Percentiles rank a stretch among this genome's conserved stretches.
Conservation (phyloP, 2,797 vertebrate genomes). For the Cyclura pinguis region DNA sequence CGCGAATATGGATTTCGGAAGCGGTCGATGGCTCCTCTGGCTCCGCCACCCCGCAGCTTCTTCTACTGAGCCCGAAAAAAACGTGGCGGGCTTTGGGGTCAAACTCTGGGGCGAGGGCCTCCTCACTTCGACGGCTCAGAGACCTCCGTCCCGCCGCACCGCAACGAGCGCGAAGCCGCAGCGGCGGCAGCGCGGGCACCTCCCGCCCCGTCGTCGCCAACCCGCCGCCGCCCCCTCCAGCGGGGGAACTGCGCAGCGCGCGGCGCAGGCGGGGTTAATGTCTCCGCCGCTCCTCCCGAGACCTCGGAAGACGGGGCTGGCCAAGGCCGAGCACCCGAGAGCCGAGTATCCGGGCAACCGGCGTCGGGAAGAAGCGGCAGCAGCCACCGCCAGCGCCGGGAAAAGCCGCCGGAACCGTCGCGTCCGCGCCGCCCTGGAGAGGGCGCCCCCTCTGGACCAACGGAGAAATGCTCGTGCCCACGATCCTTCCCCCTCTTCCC, state of each 20-base stretch:
- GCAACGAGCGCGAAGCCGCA: background rate
- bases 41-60: too few species aligned
- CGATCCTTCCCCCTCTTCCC: background rate
- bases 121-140: background rate
- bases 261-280: background rate
- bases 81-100: background rate
- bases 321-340: background rate
- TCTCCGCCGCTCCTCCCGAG: background rate
- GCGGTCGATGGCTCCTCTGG: too few species aligned
- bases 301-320: background rate
- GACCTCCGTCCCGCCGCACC: background rate
- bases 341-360: slow-evolving; percentile 44
- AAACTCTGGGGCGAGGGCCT: background rate
- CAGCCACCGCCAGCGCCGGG: background rate
- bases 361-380: background rate
- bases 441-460: slow-evolving; percentile 20
- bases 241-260: too few species aligned
- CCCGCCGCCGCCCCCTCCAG: too few species aligned
- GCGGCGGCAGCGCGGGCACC: too few species aligned
- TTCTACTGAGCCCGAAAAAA: background rate
- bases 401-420: background rate
- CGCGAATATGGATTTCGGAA: background rate
- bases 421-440: background rate
- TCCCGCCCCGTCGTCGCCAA: too few species aligned
- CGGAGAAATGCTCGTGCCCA: background rate